phyloP scores from a whole-genome alignment of 2,113 vertebrate species.

The Heterocephalus glaber region DNA sequence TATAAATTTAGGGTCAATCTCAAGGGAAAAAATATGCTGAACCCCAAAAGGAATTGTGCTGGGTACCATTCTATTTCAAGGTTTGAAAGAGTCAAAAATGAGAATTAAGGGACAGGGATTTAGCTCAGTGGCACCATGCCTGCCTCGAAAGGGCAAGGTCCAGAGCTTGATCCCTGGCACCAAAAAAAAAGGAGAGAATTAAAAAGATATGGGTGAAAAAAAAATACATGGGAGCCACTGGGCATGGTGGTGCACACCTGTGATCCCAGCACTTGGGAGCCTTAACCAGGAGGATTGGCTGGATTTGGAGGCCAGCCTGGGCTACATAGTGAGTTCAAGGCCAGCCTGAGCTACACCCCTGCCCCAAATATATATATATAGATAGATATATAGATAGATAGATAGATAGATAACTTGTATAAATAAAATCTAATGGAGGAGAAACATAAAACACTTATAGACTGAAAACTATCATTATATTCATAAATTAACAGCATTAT shows the following conservation, averaged over 20 bases:
- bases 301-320: too few relatives aligned
- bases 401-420: not conserved
- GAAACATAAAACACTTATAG: not conserved
- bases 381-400: too few relatives aligned
- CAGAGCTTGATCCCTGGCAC: too few relatives aligned
- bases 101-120: not conserved
- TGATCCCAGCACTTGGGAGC: not conserved
- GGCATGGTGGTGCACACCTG: not conserved
- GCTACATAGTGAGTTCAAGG: not conserved
- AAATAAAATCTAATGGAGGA: not conserved
- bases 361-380: too few relatives aligned
- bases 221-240: not conserved
- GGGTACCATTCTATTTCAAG: constrained; percentile 11
- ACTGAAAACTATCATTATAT: not conserved
- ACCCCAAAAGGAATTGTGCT: not conserved
- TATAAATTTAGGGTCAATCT: not conserved
- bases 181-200: not conserved
- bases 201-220: not conserved
- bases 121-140: too few relatives aligned
- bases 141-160: too few relatives aligned
- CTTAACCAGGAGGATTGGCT: not conserved
- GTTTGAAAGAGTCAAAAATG: not conserved
- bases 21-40: not conserved
- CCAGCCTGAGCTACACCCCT: not conserved
- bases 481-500: not conserved